Evolutionary conservation across 2,888 invertebrate genomes (phyloP), one percentile per base, ranked within the genome.

Genomic region (Congeria kusceri): DNA sequence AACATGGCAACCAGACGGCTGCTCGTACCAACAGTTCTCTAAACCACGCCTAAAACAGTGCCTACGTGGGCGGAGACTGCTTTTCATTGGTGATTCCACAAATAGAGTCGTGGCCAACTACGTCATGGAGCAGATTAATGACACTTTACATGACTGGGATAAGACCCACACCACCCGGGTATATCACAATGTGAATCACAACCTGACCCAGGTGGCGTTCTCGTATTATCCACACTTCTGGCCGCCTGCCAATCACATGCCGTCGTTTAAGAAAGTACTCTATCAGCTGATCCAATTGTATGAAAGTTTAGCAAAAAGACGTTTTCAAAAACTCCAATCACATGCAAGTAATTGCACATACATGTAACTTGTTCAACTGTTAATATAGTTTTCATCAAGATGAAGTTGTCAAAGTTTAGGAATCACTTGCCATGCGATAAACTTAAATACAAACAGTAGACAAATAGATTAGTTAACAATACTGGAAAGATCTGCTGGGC

Each of bases 211-310:
- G 4, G 89, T 94, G 78, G 91, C 92, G 62, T 94, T 94, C 84
- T 93, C 94, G 15, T 94, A 94, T 85, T 94, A 94, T 85, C 94
- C 94, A 0, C 94, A 94, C 86, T 94, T 94, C 90, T 94, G 94
- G 94, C 88, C 94, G 44, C 93, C 93, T 0, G 72, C 83, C 5
- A 74, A 91, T 47, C 91, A 94, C 66, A 85, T 94, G 74, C 94
- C 94, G 0, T 92, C 91, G 39, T 94, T 94, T 86, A 94, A 94
- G 64, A 93, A 94, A 72, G 92, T 94, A 0, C 86, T 94, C 3
- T 91, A 92, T 71, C 93, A 94, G 67, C 92, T 94, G 9, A 89
- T 94, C 25, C 91, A 92, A 74, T 92, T 91, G 94, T 94, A 84
- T n/a, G n/a, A n/a, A n/a, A 81, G 83, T 68, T 3, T 64, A 39